Evolutionary conservation across 2,797 vertebrate species (phyloP), one percentile per base, ranked within the genome.

Genomic region (Rhabdophis nuchalis): DNA sequence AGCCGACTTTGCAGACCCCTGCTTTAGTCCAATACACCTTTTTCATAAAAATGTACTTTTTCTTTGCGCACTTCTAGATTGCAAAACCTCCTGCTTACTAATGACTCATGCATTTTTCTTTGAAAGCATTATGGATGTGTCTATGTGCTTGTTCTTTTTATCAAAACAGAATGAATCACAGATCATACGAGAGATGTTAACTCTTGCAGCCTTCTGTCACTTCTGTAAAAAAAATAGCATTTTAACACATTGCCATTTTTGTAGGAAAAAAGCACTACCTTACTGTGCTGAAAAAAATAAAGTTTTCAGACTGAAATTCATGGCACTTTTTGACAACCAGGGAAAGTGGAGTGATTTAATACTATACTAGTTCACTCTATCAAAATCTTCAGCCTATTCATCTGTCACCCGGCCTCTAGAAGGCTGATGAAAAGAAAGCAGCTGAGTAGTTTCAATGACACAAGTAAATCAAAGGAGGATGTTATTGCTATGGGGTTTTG

Each of bases 281-380:
- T 61, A 16, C 32, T 85, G 5, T 46, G 52, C 90, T 91, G 36
- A 54, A n/a, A 89, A 46, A 52, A 60, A 93, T 88, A 94, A 53
- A 82, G 92, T 90, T 93, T 58, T 85, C 93, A 94, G 16, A 36
- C 57, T 64, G 92, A 92, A 93, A 95, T 90, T 56, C 95, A 89
- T 94, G 54, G 36, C 94, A 82, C 91, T 92, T 95, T 95, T 90
- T 95, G 95, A 95, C 94, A 95, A 91, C 0, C 29, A 92, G 95
- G 95, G 91, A 93, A 89, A 95, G 91, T 92, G 90, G 88, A 92
- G 93, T 95, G 95, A 96, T 96, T 95, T 96, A 96, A 93, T 93
- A 90, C 93, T 93, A 93, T 96, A 95, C 96, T 95, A 96, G 94
- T 93, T 96, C 96, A 92, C 92, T 95, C 94, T 94, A 90, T 93